Base-by-base conservation (phyloP, 1,140 invertebrate genomes). In the Oscheius sp. region DNA sequence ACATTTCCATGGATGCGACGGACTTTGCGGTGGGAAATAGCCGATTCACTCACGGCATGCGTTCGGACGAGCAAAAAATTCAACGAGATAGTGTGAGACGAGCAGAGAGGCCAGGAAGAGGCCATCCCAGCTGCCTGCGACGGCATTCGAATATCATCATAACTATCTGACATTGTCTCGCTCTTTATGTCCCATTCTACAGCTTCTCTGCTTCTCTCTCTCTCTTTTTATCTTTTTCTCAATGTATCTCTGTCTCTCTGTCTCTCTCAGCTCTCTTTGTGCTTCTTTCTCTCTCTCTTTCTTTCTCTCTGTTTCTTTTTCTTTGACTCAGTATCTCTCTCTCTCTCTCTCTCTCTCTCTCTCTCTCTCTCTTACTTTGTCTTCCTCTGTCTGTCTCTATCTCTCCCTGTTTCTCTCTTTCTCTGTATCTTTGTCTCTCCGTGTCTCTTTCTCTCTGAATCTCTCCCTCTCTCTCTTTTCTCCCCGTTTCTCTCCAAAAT, bases 291-390 rank as follows among this genome's bases (percentile, higher is more conserved):
- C 38, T 42, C n/a, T n/a, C 38, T 42, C 38, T n/a, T 42, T n/a
- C 38, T 42, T 42, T 42, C 38, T 42, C 10, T 10, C 38, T n/a
- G 10, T n/a, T 42, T 42, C 38, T n/a, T n/a, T 10, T 42, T 42
- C 10, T n/a, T 10, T 42, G 38, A 10, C 38, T n/a, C 7, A 10
- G 38, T 42, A 26, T 55, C 7, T 15, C 23, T 55, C 49, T 55
- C 49, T 55, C 49, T 55, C 49, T 55, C 49, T 55, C 49, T 55
- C 49, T 55, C 23, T 55, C 49, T 55, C 49, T 55, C 23, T 15
- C 28, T 7, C 4, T 55, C 15, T 4, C 15, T 23, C 7, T 7
- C 7, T 26, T 55, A 13, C 7, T 20, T 55, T 23, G 15, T 55
- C 23, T 23, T 55, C 49, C 49, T 42, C 38, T n/a, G n/a, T 42